phyloP scores from a whole-genome alignment of 2,888 invertebrate species.

The Hypsopygia costalis region DNA sequence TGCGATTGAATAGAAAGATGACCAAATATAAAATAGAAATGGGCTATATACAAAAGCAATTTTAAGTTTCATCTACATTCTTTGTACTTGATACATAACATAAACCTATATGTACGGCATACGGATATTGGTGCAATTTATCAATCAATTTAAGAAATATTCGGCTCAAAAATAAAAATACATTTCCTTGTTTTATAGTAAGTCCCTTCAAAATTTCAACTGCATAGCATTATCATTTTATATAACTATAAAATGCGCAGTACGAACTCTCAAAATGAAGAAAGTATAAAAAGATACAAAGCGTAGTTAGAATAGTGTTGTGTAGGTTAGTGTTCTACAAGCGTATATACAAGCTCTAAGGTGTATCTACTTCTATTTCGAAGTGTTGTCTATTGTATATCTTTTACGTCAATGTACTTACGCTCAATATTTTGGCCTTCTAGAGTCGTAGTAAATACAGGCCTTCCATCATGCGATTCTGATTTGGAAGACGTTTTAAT shows the following conservation, averaged over 20 bases:
- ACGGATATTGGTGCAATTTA: no score
- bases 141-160: no score
- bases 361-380: slow-evolving; percentile 50
- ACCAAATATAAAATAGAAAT: no score
- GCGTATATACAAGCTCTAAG: slow-evolving; percentile 75
- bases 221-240: no score
- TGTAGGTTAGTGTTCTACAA: slow-evolving; percentile 69
- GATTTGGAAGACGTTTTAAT: slow-evolving; percentile 43
- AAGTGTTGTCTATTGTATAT: slow-evolving; percentile 19
- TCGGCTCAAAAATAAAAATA: no score
- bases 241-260: slow-evolving; percentile 12
- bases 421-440: slow-evolving; percentile 89
- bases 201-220: no score
- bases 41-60: no score
- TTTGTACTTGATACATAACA: no score
- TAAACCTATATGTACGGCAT: no score
- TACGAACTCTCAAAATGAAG: slow-evolving; percentile 42
- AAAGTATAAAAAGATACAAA: slow-evolving; percentile 35
- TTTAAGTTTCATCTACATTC: no score
- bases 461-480: slow-evolving; percentile 79
- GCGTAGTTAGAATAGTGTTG: slow-evolving; percentile 61
- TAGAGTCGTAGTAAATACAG: slow-evolving; percentile 86
- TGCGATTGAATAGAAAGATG: no score
- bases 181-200: no score
- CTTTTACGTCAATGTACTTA: slow-evolving; percentile 74